Evolutionary conservation across 1,140 invertebrate species (phyloP), one percentile per base, ranked within the genome.

Genomic region (Ladona fulva): DNA sequence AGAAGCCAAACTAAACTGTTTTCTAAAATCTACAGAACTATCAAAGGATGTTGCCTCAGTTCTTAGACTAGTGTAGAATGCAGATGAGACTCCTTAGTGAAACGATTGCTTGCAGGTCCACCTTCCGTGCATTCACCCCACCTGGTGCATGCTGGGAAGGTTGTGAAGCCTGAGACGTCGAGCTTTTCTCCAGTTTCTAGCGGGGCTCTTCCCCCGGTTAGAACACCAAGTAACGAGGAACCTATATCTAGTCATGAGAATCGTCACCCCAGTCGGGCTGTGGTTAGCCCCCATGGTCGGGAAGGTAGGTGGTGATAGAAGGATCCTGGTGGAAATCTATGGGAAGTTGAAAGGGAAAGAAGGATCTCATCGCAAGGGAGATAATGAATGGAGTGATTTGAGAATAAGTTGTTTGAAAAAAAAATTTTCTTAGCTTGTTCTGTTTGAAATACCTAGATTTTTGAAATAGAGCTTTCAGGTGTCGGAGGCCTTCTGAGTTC

Each of bases 81-180:
- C 25, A 76, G 78, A 76, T 37, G 29, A 78, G 78, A 66, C 25
- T 76, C 74, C 77, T 77, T 79, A 79, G 78, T 77, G 74, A 24
- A 77, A 75, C 77, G 76, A 74, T 80, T 79, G 78, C 77, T 81
- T 80, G 25, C 81, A 82, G 82, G 82, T 82, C 81, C 81, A 76
- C 81, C 82, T 79, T 81, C 83, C 78, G 82, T 83, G 82, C 84
- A 84, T 80, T 84, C 84, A 79, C 83, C 84, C 78, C 82, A 83
- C 79, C 80, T 84, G 81, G 82, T 83, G 79, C 81, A 83, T 80
- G 79, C 80, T 79, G 81, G 82, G 66, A 80, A 82, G 80, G 84
- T 83, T 80, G 81, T 82, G 78, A 84, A 83, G 79, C 79, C 80
- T 78, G 81, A 84, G 75, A 78, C 80, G 42, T 78, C 81, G 76